phyloP scores from a whole-genome alignment of 2,888 invertebrate genomes.

The Cheilosia grossa region DNA sequence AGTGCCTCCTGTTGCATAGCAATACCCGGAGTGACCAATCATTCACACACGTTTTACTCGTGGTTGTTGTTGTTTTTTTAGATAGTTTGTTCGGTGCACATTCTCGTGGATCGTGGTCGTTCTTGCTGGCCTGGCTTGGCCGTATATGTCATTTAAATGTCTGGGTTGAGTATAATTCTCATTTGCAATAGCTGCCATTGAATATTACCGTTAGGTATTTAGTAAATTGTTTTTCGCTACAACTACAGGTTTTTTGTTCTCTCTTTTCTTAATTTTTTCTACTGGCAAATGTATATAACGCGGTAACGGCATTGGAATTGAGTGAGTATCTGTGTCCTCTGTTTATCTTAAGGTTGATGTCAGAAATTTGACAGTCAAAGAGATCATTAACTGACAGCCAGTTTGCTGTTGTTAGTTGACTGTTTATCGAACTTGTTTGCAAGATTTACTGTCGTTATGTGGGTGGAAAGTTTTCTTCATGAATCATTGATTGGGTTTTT shows the following conservation, averaged over 20 bases:
- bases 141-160: constrained; percentile 66
- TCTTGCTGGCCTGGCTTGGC: constrained; percentile 32
- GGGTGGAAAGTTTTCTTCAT: constrained; percentile 46
- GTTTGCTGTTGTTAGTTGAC: background rate
- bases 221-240: constrained; percentile 31
- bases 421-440: constrained; percentile 37
- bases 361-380: constrained; percentile 51
- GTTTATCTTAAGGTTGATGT: constrained; percentile 39
- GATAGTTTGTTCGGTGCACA: constrained; percentile 47
- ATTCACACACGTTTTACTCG: constrained; percentile 41
- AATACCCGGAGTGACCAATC: constrained; percentile 38
- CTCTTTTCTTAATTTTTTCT: background rate
- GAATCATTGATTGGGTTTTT: constrained; percentile 27
- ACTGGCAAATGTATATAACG: background rate
- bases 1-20: constrained; percentile 29
- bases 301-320: background rate
- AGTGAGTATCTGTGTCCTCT: background rate
- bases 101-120: constrained; percentile 51
- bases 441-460: constrained; percentile 10
- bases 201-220: constrained; percentile 66
- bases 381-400: constrained; percentile 16
- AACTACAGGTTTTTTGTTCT: constrained; percentile 4
- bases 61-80: constrained; percentile 2
- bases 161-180: constrained; percentile 61
- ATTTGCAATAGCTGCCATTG: constrained; percentile 60